Evolutionary conservation across 2,113 vertebrate genomes (phyloP).

Genomic region (Brienomyrus longianalis): DNA sequence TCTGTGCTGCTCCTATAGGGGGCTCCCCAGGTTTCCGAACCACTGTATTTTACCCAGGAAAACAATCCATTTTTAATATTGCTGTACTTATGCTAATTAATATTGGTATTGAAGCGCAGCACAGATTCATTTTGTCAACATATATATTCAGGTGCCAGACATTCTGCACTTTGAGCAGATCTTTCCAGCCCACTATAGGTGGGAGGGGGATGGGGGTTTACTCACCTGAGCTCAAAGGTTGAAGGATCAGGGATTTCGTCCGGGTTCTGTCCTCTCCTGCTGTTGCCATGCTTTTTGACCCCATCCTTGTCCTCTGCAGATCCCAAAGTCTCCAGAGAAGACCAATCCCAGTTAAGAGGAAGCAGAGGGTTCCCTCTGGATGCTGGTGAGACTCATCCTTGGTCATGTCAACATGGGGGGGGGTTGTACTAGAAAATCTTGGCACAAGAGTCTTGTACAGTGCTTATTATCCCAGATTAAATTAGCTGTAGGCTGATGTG

Average conservation of each 20-base stretch:
- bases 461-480: not conserved
- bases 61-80: not conserved
- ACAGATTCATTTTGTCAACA: not conserved
- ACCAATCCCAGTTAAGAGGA: slow-evolving; percentile 56
- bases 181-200: not conserved
- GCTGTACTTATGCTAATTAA: not conserved
- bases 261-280: not conserved
- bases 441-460: not conserved
- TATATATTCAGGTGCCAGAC: not conserved
- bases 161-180: not conserved
- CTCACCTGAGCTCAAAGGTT: not conserved
- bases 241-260: not conserved
- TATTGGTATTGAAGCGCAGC: not conserved
- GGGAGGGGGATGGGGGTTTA: not conserved
- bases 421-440: not conserved
- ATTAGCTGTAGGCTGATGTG: slow-evolving; percentile 3
- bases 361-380: slow-evolving; percentile 25
- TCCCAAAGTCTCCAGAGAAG: slow-evolving; percentile 62
- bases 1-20: not conserved
- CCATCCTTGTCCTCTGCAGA: slow-evolving; percentile 36
- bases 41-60: not conserved
- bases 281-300: not conserved
- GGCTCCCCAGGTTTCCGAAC: not conserved
- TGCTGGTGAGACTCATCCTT: slow-evolving; percentile 34
- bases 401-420: not conserved